These are phyloP conservation scores for Eueides isabella DNA, from an alignment of 1,140 invertebrate species.

Conservation along the genomic window DNA sequence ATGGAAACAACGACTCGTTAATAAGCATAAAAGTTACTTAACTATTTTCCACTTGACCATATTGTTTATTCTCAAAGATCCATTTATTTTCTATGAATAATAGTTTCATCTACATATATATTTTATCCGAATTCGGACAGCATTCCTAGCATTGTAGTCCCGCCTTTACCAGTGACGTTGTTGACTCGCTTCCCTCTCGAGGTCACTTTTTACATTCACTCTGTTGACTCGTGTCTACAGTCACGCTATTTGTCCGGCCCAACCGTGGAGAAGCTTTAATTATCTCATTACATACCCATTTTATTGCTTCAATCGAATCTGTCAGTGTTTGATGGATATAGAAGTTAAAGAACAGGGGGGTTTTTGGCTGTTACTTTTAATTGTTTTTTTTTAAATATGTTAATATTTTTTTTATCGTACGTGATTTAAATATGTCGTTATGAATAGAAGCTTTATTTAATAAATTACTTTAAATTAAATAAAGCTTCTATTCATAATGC, in stretches of 20 bases:
- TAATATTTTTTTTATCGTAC: not conserved
- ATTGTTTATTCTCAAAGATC: no score
- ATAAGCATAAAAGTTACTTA: not conserved
- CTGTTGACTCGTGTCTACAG: slow-evolving; percentile 65
- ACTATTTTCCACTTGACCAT: not conserved
- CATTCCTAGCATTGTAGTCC: slow-evolving; percentile 43
- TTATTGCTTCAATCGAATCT: slow-evolving; percentile 36
- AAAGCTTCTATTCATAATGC: no score
- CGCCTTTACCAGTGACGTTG: slow-evolving; percentile 41
- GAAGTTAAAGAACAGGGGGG: not conserved
- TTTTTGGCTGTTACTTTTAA: not conserved
- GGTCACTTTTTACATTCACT: slow-evolving; percentile 63
- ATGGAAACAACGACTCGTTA: not conserved
- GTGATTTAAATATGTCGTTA: no score
- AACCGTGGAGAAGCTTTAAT: slow-evolving; percentile 60
- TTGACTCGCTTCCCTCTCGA: slow-evolving; percentile 44
- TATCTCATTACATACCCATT: slow-evolving; percentile 46
- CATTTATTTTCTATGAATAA: slow-evolving; percentile 7
- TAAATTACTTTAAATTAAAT: no score
- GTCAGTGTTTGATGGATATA: slow-evolving; percentile 34
- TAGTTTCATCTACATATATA: not conserved
- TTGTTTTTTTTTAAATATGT: not conserved
- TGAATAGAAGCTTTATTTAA: no score
- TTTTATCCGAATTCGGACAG: slow-evolving; percentile 32
- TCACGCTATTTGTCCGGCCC: slow-evolving; percentile 54